A percentile compares a stretch with the other conserved stretches of the same genome.
Evolutionary conservation across 1,140 invertebrate species (phyloP).

Genomic region (Penaeus chinensis): DNA sequence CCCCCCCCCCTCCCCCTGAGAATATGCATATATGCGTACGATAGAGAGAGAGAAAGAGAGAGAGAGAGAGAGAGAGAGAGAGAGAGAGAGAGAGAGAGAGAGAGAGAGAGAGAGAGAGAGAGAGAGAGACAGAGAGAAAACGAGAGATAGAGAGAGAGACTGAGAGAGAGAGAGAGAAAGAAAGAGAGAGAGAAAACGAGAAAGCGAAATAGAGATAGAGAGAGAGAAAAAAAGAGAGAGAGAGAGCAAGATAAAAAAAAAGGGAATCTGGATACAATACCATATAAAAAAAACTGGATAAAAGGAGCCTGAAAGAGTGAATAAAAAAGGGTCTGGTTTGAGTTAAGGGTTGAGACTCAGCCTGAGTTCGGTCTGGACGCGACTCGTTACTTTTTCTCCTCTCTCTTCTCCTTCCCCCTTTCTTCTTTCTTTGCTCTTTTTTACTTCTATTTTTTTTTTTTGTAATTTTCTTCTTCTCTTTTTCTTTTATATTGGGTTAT

Average conservation of each 20-base stretch:
- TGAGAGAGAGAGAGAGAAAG: neutral
- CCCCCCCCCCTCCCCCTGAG: no score
- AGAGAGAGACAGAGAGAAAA: neutral
- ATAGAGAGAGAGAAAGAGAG: neutral
- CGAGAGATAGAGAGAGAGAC: neutral
- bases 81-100: neutral
- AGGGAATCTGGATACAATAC: neutral
- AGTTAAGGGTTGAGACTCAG: no score
- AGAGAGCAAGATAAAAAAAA: neutral
- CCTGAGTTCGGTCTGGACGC: no score
- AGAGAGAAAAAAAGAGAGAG: conserved; percentile 12
- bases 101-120: neutral
- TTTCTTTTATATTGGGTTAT: neutral
- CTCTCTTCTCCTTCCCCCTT: neutral
- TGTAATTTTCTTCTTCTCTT: neutral
- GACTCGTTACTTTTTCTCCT: no score
- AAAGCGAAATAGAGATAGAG: neutral
- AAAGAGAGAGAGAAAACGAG: conserved; percentile 24
- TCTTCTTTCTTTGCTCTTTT: no score
- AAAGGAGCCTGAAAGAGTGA: no score
- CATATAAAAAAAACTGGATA: no score
- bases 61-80: neutral
- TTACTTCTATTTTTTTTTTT: no score
- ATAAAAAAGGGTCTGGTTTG: no score
- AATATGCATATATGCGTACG: neutral